Evolutionary conservation across 1,140 invertebrate genomes (phyloP).

Genomic region (Sitobion miscanthi): DNA sequence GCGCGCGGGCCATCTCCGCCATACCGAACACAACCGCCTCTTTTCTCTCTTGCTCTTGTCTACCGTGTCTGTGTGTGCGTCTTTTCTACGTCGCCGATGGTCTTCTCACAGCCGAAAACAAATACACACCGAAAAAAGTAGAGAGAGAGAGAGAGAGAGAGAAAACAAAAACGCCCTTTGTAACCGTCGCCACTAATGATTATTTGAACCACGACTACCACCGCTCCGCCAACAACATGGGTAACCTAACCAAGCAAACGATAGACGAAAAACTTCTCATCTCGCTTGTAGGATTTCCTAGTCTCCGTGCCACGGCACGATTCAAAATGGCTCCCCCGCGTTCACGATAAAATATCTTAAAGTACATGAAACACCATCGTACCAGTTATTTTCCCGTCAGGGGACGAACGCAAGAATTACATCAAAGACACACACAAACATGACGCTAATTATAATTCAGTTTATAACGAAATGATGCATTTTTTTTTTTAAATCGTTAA

Average conservation of each 20-base stretch:
- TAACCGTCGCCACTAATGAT: conserved; percentile 16
- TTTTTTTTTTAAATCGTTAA: background rate
- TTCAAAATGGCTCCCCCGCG: conserved; percentile 17
- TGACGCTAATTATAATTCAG: background rate
- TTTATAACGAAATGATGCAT: background rate
- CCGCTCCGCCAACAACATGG: background rate
- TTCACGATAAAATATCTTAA: background rate
- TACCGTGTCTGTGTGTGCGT: background rate
- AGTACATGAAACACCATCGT: background rate
- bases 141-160: background rate
- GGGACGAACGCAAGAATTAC: background rate
- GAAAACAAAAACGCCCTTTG: conserved; percentile 27
- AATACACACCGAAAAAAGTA: background rate
- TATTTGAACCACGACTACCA: background rate
- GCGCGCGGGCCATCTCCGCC: too few relatives aligned
- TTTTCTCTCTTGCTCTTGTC: background rate
- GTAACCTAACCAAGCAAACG: background rate
- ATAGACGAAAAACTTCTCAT: background rate
- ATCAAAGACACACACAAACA: background rate
- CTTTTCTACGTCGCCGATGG: background rate
- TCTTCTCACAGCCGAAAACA: background rate
- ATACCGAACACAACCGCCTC: too few relatives aligned
- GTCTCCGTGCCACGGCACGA: background rate
- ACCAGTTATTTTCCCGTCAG: background rate
- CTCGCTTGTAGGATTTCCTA: background rate